phyloP scores from a whole-genome alignment of 2,797 vertebrate species.

The Sibirionetta formosa region DNA sequence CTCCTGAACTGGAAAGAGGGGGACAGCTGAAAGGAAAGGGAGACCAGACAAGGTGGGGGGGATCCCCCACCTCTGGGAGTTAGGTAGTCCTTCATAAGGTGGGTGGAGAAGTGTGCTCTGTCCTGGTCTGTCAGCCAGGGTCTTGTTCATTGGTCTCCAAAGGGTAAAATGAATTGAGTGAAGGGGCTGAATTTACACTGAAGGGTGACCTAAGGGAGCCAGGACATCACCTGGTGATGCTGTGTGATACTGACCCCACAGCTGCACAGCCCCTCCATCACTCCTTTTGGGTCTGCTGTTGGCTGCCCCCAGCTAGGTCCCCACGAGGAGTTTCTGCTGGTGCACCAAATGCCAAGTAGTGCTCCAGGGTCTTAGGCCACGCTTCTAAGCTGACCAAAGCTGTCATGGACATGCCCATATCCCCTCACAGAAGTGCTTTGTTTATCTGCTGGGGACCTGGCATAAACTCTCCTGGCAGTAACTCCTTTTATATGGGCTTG shows the following conservation, averaged over 20 bases:
- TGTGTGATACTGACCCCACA: neutral
- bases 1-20: neutral
- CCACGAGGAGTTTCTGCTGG: neutral
- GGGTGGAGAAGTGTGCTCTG: neutral
- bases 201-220: too few species aligned
- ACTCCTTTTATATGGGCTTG: neutral
- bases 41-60: neutral
- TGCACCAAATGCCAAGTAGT: neutral
- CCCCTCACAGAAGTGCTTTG: neutral
- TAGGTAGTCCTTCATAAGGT: neutral
- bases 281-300: neutral
- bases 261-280: neutral
- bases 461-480: neutral
- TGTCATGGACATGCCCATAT: neutral
- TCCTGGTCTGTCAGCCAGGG: neutral
- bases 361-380: neutral
- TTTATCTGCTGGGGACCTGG: neutral
- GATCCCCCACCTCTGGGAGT: neutral
- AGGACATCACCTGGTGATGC: accelerated
- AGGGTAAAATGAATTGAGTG: neutral
- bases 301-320: too few species aligned
- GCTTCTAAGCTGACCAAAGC: neutral
- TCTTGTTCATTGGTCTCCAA: neutral
- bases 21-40: accelerated
- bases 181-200: accelerated